Evolutionary conservation across 1,140 invertebrate species (phyloP), one percentile per base, ranked within the genome.

Genomic region (Aphelenchoides fujianensis): DNA sequence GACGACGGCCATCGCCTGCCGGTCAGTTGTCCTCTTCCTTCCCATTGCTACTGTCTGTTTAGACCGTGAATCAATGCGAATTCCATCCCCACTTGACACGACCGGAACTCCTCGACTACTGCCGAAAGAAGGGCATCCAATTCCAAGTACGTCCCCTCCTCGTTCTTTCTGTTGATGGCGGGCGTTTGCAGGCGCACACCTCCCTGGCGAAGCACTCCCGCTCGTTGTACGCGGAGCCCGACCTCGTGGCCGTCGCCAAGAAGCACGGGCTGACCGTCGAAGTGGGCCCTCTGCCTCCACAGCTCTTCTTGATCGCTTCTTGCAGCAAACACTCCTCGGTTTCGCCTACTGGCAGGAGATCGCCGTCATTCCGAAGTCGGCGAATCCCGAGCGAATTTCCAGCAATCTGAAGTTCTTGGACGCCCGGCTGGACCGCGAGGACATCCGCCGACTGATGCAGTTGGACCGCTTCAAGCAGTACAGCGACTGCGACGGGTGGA

Each of bases 11-110:
- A 85, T 73, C 87, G 89, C 23, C 85, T 89, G 16, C 92, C 92
- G 34, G 88, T n/a, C n/a, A n/a, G n/a, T n/a, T n/a, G n/a, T n/a
- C n/a, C n/a, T n/a, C n/a, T n/a, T n/a, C n/a, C n/a, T n/a, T n/a
- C n/a, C n/a, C n/a, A n/a, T n/a, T n/a, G n/a, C n/a, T n/a, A n/a
- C n/a, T n/a, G n/a, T n/a, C n/a, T n/a, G n/a, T n/a, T n/a, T n/a
- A n/a, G n/a, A n/a, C 89, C 78, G 90, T 93, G 0, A 90, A 93
- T 85, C 92, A 93, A 68, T 52, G 78, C 19, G 87, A 87, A 74
- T 84, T 83, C 74, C 87, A 87, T 76, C 87, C 87, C 31, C 84
- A 87, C 73, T 81, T 87, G 9, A 74, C 83, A 27, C 83, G 86
- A 71, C 41, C 19, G 5, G 70, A 84, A 23, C 72, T 87, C 27